Percentiles rank a stretch among this genome's conserved stretches.
These are phyloP conservation scores for Arrhopalites spinosus DNA, from an alignment of 2,888 invertebrate genomes.

Conservation along the genomic window DNA sequence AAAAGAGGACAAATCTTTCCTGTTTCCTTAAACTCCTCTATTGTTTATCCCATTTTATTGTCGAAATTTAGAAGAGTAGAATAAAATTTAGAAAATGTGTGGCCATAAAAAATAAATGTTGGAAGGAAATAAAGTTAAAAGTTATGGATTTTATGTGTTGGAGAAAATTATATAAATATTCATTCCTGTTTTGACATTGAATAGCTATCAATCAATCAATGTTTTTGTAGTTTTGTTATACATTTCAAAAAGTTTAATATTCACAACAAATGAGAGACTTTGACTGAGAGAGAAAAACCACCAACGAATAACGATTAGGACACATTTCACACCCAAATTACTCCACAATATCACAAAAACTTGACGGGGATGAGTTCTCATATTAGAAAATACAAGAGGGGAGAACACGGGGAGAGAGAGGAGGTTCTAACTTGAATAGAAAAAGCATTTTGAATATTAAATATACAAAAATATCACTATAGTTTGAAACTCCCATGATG, in stretches of 20 bases:
- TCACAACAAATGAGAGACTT: not conserved
- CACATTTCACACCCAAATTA: no score
- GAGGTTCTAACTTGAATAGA: not conserved
- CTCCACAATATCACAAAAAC: no score
- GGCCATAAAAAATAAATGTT: not conserved
- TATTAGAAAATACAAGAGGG: no score
- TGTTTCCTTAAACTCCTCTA: constrained; percentile 8
- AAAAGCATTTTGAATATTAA: not conserved
- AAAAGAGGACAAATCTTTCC: not conserved
- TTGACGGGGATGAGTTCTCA: no score
- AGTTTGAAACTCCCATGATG: not conserved
- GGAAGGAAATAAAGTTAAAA: no score
- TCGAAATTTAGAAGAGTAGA: not conserved
- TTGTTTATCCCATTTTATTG: not conserved
- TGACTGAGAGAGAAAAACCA: not conserved
- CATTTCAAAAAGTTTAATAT: not conserved
- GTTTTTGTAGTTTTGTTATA: no score
- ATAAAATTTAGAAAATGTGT: not conserved
- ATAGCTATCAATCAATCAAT: no score
- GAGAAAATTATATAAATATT: no score
- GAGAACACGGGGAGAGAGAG: no score
- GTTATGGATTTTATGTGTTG: no score
- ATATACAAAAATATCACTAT: not conserved
- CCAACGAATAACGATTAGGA: no score
- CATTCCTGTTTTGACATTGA: not conserved